These are phyloP conservation scores for Cyprinodon variegatus DNA, from an alignment of 2,113 vertebrate species.

Conservation along the genomic window DNA sequence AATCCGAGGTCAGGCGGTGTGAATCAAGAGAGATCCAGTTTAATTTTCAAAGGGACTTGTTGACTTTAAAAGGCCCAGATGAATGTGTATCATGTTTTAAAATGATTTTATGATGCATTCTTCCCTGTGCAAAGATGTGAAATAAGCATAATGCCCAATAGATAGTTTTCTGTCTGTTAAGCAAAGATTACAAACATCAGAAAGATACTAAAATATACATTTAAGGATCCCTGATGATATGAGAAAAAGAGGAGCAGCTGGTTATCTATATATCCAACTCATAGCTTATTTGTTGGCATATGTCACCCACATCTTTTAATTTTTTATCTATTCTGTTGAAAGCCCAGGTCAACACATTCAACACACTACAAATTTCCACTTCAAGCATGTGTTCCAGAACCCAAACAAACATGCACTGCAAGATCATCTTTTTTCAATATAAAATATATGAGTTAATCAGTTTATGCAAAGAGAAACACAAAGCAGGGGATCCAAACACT, in stretches of 20 bases:
- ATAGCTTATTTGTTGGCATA: not conserved
- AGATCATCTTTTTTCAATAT: not conserved
- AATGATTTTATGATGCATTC: not conserved
- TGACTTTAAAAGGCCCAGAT: not conserved
- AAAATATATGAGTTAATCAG: not conserved
- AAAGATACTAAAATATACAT: no score
- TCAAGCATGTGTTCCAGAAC: constrained; percentile 15
- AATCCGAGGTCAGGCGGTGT: constrained; percentile 16
- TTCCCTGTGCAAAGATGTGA: not conserved
- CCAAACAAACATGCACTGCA: not conserved
- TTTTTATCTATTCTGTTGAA: not conserved
- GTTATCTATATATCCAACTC: not conserved
- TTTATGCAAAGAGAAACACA: constrained; percentile 60
- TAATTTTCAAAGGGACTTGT: not conserved
- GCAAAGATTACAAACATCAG: not conserved
- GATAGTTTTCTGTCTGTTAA: not conserved
- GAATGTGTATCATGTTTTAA: not conserved
- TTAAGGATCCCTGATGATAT: not conserved
- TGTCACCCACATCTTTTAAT: not conserved
- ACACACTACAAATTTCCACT: constrained; percentile 12
- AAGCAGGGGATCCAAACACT: constrained; percentile 60
- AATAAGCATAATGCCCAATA: not conserved
- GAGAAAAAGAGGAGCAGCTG: not conserved
- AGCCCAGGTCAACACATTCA: not conserved
- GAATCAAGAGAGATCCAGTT: constrained; percentile 16